Evolutionary conservation across 1,140 invertebrate species (phyloP).

Genomic region (Heterodera schachtii): DNA sequence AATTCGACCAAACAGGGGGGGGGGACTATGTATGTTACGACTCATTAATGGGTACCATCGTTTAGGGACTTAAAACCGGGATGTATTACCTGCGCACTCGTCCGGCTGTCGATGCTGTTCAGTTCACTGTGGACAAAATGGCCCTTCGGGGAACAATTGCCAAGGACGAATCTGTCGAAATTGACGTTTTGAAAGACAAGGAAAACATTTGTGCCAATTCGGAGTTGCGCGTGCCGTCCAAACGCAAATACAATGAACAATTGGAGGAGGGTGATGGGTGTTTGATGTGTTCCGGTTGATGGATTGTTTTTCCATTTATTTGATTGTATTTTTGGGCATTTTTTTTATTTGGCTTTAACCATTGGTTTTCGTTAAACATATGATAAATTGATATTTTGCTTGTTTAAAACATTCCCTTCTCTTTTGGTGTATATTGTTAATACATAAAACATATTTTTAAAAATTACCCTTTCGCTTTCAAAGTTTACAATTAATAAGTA

Average conservation of each 20-base stretch:
- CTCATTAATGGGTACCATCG: background rate
- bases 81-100: conserved; percentile 98
- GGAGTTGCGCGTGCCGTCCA: background rate
- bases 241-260: background rate
- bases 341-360: too few species aligned
- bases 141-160: conserved; percentile 15
- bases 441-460: too few species aligned
- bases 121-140: conserved; percentile 77
- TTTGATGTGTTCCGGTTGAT: conserved; percentile 44
- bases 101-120: conserved; percentile 90
- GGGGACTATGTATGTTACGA: too few species aligned
- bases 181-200: conserved; percentile 12
- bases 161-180: conserved; percentile 1
- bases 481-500: too few species aligned
- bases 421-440: too few species aligned
- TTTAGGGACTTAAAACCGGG: conserved; percentile 89
- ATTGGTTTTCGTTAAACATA: too few species aligned
- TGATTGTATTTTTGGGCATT: background rate
- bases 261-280: conserved; percentile 34
- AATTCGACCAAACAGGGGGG: too few species aligned
- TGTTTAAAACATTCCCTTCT: too few species aligned
- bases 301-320: conserved; percentile 15
- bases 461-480: too few species aligned
- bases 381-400: too few species aligned
- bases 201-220: conserved; percentile 1